Evolutionary conservation across 2,113 vertebrate genomes (phyloP).

Genomic region (Hyperoodon ampullatus): DNA sequence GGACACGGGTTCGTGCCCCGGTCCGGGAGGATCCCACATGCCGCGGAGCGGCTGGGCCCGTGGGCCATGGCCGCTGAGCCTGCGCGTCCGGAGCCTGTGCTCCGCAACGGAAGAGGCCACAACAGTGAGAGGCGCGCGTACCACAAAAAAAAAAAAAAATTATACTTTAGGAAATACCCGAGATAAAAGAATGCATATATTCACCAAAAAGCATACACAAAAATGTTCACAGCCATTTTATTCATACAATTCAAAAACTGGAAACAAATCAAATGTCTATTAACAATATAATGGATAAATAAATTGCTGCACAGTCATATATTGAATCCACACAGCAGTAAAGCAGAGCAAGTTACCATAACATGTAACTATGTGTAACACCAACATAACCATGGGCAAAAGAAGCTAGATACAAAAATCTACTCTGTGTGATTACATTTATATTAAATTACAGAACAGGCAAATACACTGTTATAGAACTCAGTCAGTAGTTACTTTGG

Average conservation of each 20-base stretch:
- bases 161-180: conserved; percentile 4
- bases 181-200: background rate
- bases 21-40: too few species aligned
- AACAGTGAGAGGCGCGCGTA: too few species aligned
- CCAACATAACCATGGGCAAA: background rate
- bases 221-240: background rate
- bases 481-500: background rate
- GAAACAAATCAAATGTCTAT: background rate
- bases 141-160: too few species aligned
- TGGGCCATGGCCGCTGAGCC: too few species aligned
- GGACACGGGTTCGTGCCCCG: too few species aligned
- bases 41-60: too few species aligned
- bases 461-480: background rate
- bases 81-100: too few species aligned
- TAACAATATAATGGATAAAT: background rate
- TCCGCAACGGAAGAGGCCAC: too few species aligned
- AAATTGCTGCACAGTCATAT: background rate
- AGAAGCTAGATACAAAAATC: background rate
- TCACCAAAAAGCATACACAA: background rate
- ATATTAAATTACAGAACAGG: background rate
- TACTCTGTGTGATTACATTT: background rate
- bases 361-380: background rate
- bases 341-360: background rate
- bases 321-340: background rate
- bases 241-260: background rate